Base-by-base conservation (phyloP, 2,888 invertebrate genomes). In the Chalcis sispes region DNA sequence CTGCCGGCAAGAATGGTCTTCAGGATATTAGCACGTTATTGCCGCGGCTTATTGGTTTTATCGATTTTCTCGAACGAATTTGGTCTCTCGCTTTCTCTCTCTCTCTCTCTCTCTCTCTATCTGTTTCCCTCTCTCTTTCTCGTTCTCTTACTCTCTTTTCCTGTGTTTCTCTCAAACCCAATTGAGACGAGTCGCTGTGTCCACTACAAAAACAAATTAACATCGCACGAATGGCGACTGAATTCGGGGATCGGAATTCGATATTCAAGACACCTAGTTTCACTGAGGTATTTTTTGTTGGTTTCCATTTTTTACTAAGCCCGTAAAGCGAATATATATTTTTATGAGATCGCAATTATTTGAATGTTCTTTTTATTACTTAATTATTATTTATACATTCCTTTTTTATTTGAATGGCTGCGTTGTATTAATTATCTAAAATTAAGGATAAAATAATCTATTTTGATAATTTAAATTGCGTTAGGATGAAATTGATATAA, bases 21-120 rank as follows among this genome's bases (percentile, higher is more conserved):
- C 86, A 85, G 86, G 86, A 86, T 86, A 86, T 86, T 86, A 86
- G 84, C 85, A 82, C 83, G 85, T 85, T 86, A 86, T 86, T 86
- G 85, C 83, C 83, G 72, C 78, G 79, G 85, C 82, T 85, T 86
- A 86, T 86, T 84, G 85, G 84, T 83, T 84, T 83, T 82, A 86
- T 86, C 83, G 86, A 86, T 86, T 85, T 85, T 59, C 36, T 15
- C 4, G 2, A 13, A 20, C 18, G 18, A n/a, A 20, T 20, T 20
- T 48, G 32, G 32, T 79, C 71, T n/a, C 23, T 7, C 59, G 18
- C 59, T 20, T 36, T 20, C 1, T 18, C 58, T 10, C n/a, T 36
- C 59, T 36, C 5, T 18, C 59, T 32, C n/a, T 13, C 27, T 32
- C 27, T 32, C 20, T 64, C 74, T 73, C 20, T n/a, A n/a, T n/a